Conservation (phyloP, 1,140 invertebrate genomes). For the Drosophila littoralis region DNA sequence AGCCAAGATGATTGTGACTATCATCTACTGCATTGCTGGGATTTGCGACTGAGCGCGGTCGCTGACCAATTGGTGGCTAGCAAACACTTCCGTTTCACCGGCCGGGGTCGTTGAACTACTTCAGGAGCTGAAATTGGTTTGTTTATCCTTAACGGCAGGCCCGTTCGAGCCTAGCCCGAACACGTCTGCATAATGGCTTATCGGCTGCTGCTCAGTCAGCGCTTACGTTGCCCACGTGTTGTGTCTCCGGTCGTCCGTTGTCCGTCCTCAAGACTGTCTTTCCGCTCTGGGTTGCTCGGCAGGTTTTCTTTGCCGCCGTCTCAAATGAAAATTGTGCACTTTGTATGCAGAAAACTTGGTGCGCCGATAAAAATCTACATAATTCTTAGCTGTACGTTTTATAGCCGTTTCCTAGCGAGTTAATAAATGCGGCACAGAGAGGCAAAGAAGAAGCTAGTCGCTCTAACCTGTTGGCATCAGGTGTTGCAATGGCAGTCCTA, state of each 20-base stretch:
- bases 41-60: constrained; percentile 33
- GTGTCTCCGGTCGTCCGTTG: constrained; percentile 12
- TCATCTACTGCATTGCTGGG: constrained; percentile 48
- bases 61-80: not conserved
- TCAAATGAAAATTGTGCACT: constrained; percentile 79
- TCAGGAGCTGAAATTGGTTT: constrained; percentile 2
- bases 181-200: constrained; percentile 50
- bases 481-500: not conserved
- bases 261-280: constrained; percentile 10
- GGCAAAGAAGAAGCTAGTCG: constrained; percentile 1
- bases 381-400: constrained; percentile 74
- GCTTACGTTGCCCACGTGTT: constrained; percentile 70
- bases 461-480: constrained; percentile 37
- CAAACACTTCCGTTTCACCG: constrained; percentile 72
- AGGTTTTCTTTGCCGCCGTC: constrained; percentile 59
- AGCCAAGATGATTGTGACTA: constrained; percentile 68
- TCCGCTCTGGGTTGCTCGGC: constrained; percentile 40
- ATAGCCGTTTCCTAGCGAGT: constrained; percentile 73
- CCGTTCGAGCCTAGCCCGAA: not conserved
- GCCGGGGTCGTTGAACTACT: constrained; percentile 52
- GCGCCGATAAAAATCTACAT: constrained; percentile 79
- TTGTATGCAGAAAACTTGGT: constrained; percentile 81
- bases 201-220: constrained; percentile 70
- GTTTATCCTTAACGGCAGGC: constrained; percentile 33
- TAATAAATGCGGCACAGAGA: constrained; percentile 28